Base-by-base conservation (phyloP, 2,113 vertebrate genomes). In the Microcebus griseorufus region DNA sequence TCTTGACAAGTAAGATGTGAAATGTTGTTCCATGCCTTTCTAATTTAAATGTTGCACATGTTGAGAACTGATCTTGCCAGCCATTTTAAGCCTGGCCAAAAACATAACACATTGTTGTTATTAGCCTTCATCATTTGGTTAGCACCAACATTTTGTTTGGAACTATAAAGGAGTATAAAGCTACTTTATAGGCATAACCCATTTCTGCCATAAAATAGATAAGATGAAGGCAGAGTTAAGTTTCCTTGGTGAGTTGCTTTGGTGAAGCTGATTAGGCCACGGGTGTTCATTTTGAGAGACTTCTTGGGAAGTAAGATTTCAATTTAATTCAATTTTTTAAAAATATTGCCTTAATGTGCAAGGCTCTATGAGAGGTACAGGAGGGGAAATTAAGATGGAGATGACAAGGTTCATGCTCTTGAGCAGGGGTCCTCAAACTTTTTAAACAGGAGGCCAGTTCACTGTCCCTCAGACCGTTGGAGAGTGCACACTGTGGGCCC, bases 11-110 rank as follows among this genome's bases (percentile, higher is more conserved):
- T 97, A 96, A 97, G 92, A 96, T 93, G 88, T 97, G 98, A 98
- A 97, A 97, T 97, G 97, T 97, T 97, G 92, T 95, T 96, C 94
- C 97, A 98, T 97, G 97, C 96, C 93, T 98, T 98, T 98, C 96
- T 96, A 97, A 97, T 98, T 97, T 98, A 98, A 96, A 93, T 92
- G 84, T 91, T 97, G 96, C 94, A 97, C 96, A 93, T 97, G 96
- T 93, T 94, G 96, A 97, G 96, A 97, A 92, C 73, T 62, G 94
- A 95, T 90, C 95, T 96, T 94, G 97, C 96, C 96, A 98, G 80
- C 87, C 89, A 97, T 95, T 95, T 96, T 95, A 97, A 97, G 93
- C 88, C 89, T 86, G 92, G 97, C 97, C 96, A 97, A 64, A 97
- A 97, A 88, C 94, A 88, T 92, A 96, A 83, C 96, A 97, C 95